phyloP scores from a whole-genome alignment of 2,113 vertebrate species.

The Scomber colias region DNA sequence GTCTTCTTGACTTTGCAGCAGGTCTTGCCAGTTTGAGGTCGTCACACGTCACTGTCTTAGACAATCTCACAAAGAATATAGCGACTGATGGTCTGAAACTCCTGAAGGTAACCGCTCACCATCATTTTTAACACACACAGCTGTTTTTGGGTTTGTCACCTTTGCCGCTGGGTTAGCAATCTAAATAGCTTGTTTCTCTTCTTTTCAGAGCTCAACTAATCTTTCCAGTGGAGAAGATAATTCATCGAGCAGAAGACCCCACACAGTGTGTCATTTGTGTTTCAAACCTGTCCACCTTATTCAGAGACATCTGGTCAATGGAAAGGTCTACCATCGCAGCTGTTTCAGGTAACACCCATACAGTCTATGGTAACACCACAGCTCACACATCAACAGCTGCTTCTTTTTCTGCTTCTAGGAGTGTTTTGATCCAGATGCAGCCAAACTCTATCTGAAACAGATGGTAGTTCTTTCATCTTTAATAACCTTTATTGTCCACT shows the following conservation, averaged over 20 bases:
- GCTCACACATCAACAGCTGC: conserved; percentile 70
- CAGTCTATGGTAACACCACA: conserved; percentile 84
- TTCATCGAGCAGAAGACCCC: conserved; percentile 65
- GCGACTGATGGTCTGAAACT: conserved; percentile 4
- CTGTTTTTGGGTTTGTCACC: background rate
- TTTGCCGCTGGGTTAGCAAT: background rate
- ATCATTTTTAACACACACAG: background rate
- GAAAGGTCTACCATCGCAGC: conserved; percentile 90
- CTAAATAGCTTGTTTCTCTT: conserved; percentile 1
- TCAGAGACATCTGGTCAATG: conserved; percentile 87
- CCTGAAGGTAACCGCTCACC: conserved; percentile 38
- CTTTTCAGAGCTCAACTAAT: conserved; percentile 47
- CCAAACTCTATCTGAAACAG: background rate
- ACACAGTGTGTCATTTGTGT: conserved; percentile 72
- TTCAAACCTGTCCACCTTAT: conserved; percentile 90
- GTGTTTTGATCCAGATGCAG: background rate
- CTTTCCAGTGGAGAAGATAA: background rate
- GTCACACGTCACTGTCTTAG: conserved; percentile 41
- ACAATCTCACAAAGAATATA: conserved; percentile 54
- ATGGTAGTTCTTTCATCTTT: no score
- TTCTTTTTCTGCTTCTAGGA: background rate
- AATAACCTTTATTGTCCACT: no score
- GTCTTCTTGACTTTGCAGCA: conserved; percentile 74
- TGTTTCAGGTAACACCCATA: conserved; percentile 91
- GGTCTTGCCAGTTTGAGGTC: conserved; percentile 74